Percentiles rank a stretch among this genome's conserved stretches.
Conservation (phyloP, 1,140 invertebrate species). For the Dreissena rostriformis region DNA sequence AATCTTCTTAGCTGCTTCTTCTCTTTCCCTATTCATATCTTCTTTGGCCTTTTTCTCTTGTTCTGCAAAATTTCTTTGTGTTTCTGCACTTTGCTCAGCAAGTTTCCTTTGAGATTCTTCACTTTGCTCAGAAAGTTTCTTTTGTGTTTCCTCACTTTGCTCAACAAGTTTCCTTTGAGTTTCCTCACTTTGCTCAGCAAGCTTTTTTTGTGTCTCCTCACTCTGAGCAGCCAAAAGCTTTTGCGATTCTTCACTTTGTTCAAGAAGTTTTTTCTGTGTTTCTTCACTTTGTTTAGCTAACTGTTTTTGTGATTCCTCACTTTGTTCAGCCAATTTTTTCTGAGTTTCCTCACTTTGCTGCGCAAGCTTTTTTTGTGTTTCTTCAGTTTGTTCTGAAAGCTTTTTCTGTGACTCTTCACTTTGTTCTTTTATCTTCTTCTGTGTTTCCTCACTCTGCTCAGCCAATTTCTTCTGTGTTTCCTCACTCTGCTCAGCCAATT, state of each 20-base stretch:
- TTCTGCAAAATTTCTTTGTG: slow-evolving; percentile 40
- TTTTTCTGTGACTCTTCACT: slow-evolving; percentile 17
- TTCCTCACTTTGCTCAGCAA: slow-evolving; percentile 40
- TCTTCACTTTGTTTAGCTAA: slow-evolving; percentile 42
- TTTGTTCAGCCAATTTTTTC: neutral
- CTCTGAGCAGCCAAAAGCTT: slow-evolving; percentile 46
- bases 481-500: slow-evolving; percentile 30
- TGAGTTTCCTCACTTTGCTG: slow-evolving; percentile 2
- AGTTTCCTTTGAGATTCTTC: slow-evolving; percentile 25
- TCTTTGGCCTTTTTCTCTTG: slow-evolving; percentile 42
- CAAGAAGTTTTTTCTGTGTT: slow-evolving; percentile 16
- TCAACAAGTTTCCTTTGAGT: slow-evolving; percentile 32
- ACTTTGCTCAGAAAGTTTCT: slow-evolving; percentile 43
- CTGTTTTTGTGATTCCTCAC: neutral
- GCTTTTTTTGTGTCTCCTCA: slow-evolving; percentile 46
- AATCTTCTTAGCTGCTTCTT: slow-evolving; percentile 44
- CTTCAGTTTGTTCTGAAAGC: slow-evolving; percentile 8
- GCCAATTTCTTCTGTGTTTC: slow-evolving; percentile 40
- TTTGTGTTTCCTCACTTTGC: slow-evolving; percentile 47
- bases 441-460: slow-evolving; percentile 51
- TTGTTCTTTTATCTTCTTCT: slow-evolving; percentile 17
- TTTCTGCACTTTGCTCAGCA: slow-evolving; percentile 47
- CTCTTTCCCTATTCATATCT: slow-evolving; percentile 38
- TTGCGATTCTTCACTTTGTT: slow-evolving; percentile 44
- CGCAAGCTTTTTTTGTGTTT: slow-evolving; percentile 14